A percentile compares a stretch with the other conserved stretches of the same genome.
Evolutionary conservation across 2,113 vertebrate genomes (phyloP).

Genomic region (Stegastes partitus): DNA sequence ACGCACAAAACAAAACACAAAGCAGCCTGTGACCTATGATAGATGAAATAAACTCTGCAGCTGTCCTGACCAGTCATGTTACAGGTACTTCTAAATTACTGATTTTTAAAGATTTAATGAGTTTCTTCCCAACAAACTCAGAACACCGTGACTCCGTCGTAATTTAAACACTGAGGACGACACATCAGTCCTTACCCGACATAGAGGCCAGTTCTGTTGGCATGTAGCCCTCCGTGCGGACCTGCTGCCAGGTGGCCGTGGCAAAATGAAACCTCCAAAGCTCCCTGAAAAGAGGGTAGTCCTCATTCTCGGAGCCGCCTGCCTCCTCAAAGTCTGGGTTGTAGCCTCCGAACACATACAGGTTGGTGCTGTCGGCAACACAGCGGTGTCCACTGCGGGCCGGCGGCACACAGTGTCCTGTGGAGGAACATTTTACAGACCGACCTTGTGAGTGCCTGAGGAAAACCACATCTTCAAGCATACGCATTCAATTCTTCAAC

Average conservation of each 20-base stretch:
- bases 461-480: background rate
- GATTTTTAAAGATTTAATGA: no score
- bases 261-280: conserved; percentile 99
- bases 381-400: conserved; percentile 97
- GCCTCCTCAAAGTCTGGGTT: conserved; percentile 98
- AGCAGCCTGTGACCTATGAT: no score
- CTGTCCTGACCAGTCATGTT: no score
- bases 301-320: conserved; percentile 93
- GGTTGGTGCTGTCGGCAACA: conserved; percentile 92
- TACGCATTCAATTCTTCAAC: background rate
- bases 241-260: conserved; percentile 95
- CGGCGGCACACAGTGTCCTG: conserved; percentile 92
- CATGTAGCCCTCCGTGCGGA: conserved; percentile 97
- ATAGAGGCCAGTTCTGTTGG: conserved; percentile 97
- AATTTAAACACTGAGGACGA: background rate
- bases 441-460: background rate
- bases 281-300: conserved; percentile 97
- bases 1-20: no score
- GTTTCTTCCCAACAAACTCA: no score
- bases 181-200: conserved; percentile 87
- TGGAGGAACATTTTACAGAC: background rate
- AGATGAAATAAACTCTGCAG: no score
- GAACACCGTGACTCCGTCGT: background rate
- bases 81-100: no score
- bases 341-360: conserved; percentile 98